Evolutionary conservation across 2,113 vertebrate species (phyloP).

Genomic region (Macroglossus sobrinus): DNA sequence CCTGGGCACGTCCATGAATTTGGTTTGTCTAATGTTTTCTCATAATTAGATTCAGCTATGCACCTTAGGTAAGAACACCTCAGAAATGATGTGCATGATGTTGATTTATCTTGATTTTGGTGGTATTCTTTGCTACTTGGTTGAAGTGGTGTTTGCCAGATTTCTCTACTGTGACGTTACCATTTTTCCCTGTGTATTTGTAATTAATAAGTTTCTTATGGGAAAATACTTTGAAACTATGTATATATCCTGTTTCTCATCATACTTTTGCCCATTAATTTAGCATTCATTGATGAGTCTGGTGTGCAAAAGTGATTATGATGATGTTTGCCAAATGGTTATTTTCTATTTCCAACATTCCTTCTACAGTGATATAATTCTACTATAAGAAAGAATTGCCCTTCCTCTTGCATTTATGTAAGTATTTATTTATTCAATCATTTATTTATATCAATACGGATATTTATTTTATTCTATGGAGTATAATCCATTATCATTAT

Average conservation of each 20-base stretch:
- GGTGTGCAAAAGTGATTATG: not conserved
- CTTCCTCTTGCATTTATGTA: not conserved
- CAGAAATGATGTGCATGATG: not conserved
- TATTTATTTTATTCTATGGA: not conserved
- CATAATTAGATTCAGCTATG: not conserved
- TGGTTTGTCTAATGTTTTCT: not conserved
- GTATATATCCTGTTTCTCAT: not conserved
- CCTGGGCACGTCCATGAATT: not conserved
- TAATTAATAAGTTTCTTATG: not conserved
- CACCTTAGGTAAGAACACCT: not conserved
- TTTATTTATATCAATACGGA: not conserved
- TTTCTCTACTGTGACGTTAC: not conserved
- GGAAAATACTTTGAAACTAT: not conserved
- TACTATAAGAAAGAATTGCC: not conserved
- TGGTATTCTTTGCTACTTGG: not conserved
- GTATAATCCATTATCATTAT: not conserved
- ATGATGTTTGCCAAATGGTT: not conserved
- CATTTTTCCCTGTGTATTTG: not conserved
- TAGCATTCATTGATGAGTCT: not conserved
- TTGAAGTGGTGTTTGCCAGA: not conserved
- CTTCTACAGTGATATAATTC: not conserved
- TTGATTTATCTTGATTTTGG: not conserved
- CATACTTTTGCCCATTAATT: not conserved
- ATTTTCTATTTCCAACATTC: not conserved
- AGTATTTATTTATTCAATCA: not conserved